phyloP scores from a whole-genome alignment of 2,888 invertebrate genomes.

The Ectemnius continuus region DNA sequence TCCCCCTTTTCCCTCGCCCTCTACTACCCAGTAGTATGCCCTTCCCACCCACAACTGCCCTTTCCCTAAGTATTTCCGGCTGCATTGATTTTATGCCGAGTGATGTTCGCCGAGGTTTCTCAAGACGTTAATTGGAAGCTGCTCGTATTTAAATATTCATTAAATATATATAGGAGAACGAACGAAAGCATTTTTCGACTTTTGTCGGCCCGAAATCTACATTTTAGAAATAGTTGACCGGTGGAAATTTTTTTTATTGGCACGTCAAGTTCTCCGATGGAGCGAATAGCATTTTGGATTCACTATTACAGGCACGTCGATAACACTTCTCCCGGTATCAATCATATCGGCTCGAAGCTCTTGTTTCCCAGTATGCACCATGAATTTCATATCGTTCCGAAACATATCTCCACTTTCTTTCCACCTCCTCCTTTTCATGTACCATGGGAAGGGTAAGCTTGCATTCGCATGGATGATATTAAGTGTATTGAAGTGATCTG shows the following conservation, averaged over 20 bases:
- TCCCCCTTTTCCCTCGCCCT: background rate
- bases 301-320: too few relatives aligned
- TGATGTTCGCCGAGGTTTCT: background rate
- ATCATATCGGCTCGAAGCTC: too few relatives aligned
- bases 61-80: constrained; percentile 5
- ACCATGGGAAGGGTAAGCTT: background rate
- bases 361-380: background rate
- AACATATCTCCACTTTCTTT: constrained; percentile 25
- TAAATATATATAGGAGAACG: too few relatives aligned
- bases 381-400: background rate
- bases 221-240: too few relatives aligned
- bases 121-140: background rate
- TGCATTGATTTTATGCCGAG: background rate
- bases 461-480: too few relatives aligned
- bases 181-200: too few relatives aligned
- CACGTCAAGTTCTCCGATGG: background rate
- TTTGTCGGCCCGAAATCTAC: too few relatives aligned
- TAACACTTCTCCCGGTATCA: too few relatives aligned
- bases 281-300: background rate
- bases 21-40: background rate
- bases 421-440: too few relatives aligned
- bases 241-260: background rate
- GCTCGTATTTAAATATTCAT: too few relatives aligned
- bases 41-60: too few relatives aligned
- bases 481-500: too few relatives aligned